These are phyloP conservation scores for Sebastes nivosus DNA, from an alignment of 2,797 vertebrate species.

Conservation along the genomic window DNA sequence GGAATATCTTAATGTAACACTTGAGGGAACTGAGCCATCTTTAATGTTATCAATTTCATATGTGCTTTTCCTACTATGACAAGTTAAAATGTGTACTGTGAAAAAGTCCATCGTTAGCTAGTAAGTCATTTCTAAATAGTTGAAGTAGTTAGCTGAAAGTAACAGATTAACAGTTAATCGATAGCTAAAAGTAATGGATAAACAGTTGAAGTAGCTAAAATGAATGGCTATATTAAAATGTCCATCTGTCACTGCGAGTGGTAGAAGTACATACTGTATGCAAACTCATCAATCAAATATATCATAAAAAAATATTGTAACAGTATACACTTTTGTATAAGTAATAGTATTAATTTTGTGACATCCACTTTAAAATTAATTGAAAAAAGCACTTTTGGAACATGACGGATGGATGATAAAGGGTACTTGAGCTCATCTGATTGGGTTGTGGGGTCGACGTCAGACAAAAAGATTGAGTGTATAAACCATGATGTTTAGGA, in stretches of 20 bases:
- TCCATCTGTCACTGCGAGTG: neutral
- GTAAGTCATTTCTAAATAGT: no score
- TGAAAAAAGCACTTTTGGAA: neutral
- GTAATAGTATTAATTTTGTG: neutral
- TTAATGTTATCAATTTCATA: no score
- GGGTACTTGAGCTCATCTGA: neutral
- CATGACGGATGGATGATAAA: neutral
- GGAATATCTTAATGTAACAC: no score
- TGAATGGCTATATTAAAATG: neutral
- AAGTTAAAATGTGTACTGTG: no score
- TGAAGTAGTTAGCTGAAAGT: neutral
- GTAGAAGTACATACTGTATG: neutral
- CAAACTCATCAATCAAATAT: neutral
- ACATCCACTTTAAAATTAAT: neutral
- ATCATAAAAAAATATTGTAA: neutral
- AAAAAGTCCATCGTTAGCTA: no score
- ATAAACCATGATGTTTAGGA: neutral
- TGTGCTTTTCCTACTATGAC: no score
- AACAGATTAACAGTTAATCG: neutral
- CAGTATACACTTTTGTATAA: neutral
- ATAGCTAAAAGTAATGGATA: neutral
- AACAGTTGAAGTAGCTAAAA: neutral
- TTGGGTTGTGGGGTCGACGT: neutral
- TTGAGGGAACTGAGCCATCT: no score
- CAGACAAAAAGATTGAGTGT: neutral